phyloP scores from a whole-genome alignment of 92 coral and sea anemone genomes.

The Zoanthus sansibaricus region DNA sequence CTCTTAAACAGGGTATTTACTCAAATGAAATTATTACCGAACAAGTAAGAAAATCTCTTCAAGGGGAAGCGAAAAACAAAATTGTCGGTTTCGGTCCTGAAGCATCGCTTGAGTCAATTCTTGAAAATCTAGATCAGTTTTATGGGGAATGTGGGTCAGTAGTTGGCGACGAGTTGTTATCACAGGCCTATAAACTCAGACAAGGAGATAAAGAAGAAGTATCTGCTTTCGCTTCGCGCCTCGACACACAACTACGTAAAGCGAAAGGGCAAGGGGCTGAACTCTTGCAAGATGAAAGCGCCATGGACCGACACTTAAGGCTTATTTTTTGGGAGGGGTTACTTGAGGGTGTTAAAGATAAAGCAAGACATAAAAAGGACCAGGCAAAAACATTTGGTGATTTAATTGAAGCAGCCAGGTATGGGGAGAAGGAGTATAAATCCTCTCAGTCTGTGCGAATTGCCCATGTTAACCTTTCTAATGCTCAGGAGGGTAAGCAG shows the following conservation, averaged over 20 bases:
- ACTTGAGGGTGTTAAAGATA: conserved; percentile 48
- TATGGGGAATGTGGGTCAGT: conserved; percentile 54
- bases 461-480: background rate
- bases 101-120: conserved; percentile 15
- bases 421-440: conserved; percentile 61
- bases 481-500: conserved; percentile 1
- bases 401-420: conserved; percentile 61
- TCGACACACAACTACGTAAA: conserved; percentile 60
- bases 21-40: conserved; percentile 44
- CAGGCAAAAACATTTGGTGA: conserved; percentile 51
- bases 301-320: conserved; percentile 60
- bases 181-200: conserved; percentile 37
- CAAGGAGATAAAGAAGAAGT: conserved; percentile 53
- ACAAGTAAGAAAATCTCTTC: conserved; percentile 55
- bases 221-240: conserved; percentile 60
- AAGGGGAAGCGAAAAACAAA: conserved; percentile 66
- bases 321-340: conserved; percentile 72
- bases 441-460: conserved; percentile 5
- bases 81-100: conserved; percentile 52
- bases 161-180: conserved; percentile 26
- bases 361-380: conserved; percentile 66
- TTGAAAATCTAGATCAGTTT: conserved; percentile 52
- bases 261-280: conserved; percentile 45
- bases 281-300: conserved; percentile 50
- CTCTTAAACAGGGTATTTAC: conserved; percentile 33